These are phyloP conservation scores for Drosophila barbarae DNA, from an alignment of 2,888 invertebrate genomes.

Conservation along the genomic window DNA sequence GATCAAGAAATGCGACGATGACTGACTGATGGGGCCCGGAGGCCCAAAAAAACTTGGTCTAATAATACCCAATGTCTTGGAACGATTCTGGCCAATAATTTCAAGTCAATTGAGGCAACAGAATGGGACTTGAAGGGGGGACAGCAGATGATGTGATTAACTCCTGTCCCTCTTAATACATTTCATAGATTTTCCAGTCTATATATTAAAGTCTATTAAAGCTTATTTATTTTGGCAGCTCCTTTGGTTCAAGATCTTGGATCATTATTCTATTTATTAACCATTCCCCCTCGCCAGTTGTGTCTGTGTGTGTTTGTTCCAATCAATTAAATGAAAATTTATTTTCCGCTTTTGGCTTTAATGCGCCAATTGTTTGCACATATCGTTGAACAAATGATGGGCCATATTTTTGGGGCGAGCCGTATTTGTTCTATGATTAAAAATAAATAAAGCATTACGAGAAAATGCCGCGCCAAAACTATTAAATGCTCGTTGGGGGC, in stretches of 20 bases:
- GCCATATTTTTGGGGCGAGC: constrained; percentile 53
- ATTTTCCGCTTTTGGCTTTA: constrained; percentile 56
- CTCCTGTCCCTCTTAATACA: neutral
- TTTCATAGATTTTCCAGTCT: neutral
- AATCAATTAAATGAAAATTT: constrained; percentile 41
- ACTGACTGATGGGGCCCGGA: constrained; percentile 19
- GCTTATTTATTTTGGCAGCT: constrained; percentile 18
- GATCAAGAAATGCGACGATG: constrained; percentile 8
- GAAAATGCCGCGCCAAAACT: constrained; percentile 58
- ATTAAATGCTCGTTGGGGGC: constrained; percentile 60
- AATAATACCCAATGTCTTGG: constrained; percentile 19
- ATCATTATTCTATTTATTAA: constrained; percentile 20
- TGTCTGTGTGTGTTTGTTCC: constrained; percentile 9
- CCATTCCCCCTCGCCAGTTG: neutral
- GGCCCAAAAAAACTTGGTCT: constrained; percentile 25
- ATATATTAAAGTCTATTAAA: neutral
- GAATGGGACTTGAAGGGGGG: neutral
- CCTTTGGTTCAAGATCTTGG: constrained; percentile 15
- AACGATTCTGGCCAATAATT: constrained; percentile 18
- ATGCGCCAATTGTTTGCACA: constrained; percentile 72
- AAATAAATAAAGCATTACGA: constrained; percentile 71
- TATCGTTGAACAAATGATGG: constrained; percentile 66
- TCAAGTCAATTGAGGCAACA: constrained; percentile 8
- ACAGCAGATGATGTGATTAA: neutral
- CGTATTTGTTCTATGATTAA: constrained; percentile 74